A percentile compares a stretch with the other conserved stretches of the same genome.
These are phyloP conservation scores for Iselma pallidipennis DNA, from an alignment of 2,888 invertebrate species.

Conservation along the genomic window DNA sequence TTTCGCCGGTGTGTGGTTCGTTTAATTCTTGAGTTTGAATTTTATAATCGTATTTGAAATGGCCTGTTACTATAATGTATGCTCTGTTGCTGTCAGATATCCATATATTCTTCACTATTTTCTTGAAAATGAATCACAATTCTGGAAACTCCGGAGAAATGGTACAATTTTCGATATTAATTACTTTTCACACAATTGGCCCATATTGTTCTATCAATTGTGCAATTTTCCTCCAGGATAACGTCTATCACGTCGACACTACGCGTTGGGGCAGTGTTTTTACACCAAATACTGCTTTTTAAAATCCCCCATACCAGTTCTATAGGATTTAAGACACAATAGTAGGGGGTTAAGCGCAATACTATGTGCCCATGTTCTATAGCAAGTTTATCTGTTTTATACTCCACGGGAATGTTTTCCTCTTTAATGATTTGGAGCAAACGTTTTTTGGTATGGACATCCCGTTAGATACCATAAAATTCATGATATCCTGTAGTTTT, in stretches of 20 bases:
- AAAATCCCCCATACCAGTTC: background rate
- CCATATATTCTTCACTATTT: slow-evolving; percentile 42
- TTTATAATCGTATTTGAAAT: slow-evolving; percentile 34
- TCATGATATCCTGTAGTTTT: background rate
- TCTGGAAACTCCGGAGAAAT: slow-evolving; percentile 34
- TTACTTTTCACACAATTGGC: no score
- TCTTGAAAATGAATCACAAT: slow-evolving; percentile 27
- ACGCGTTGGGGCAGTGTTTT: background rate
- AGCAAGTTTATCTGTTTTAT: background rate
- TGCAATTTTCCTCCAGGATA: no score
- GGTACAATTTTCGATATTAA: slow-evolving; percentile 36
- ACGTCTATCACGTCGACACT: slow-evolving; percentile 19
- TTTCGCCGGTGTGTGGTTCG: slow-evolving; percentile 26
- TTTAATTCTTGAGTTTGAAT: slow-evolving; percentile 15
- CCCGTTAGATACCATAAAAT: no score
- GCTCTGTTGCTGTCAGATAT: slow-evolving; percentile 37
- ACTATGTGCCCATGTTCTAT: background rate
- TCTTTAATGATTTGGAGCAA: background rate
- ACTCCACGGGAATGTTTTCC: background rate
- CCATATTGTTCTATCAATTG: no score
- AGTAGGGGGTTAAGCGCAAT: no score
- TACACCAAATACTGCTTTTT: background rate
- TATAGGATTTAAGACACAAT: background rate
- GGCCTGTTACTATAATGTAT: no score
- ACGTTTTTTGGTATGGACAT: no score